These are phyloP conservation scores for Chelonia mydas DNA, from an alignment of 2,797 vertebrate species.

Conservation along the genomic window DNA sequence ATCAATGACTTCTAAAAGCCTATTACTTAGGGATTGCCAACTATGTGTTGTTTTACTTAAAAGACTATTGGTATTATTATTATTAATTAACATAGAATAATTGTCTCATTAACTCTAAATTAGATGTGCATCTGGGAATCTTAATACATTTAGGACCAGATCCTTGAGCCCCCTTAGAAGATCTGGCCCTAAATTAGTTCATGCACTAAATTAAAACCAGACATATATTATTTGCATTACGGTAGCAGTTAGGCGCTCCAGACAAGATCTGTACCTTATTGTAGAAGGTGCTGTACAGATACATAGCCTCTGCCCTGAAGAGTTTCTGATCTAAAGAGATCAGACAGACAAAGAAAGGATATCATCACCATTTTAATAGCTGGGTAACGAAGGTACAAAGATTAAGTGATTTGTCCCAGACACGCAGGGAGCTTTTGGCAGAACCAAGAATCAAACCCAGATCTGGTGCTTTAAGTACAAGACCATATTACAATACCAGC, in stretches of 20 bases:
- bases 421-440: slow-evolving; percentile 6
- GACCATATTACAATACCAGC: slow-evolving; percentile 9
- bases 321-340: background rate
- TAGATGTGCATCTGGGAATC: background rate
- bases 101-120: background rate
- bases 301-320: background rate
- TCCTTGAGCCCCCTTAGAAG: background rate
- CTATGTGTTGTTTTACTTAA: background rate
- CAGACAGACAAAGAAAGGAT: background rate
- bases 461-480: slow-evolving; percentile 6
- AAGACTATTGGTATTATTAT: background rate
- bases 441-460: slow-evolving; percentile 12
- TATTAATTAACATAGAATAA: background rate
- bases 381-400: background rate
- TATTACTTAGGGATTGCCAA: background rate
- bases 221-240: background rate
- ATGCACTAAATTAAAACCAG: background rate
- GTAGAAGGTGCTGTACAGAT: background rate
- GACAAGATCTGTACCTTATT: background rate
- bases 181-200: background rate
- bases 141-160: background rate
- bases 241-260: background rate
- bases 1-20: background rate
- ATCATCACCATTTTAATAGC: slow-evolving; percentile 3
- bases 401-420: background rate